A percentile compares a stretch with the other conserved stretches of the same genome.
Evolutionary conservation across 1,140 invertebrate species (phyloP).

Genomic region (Colletes latitarsis): DNA sequence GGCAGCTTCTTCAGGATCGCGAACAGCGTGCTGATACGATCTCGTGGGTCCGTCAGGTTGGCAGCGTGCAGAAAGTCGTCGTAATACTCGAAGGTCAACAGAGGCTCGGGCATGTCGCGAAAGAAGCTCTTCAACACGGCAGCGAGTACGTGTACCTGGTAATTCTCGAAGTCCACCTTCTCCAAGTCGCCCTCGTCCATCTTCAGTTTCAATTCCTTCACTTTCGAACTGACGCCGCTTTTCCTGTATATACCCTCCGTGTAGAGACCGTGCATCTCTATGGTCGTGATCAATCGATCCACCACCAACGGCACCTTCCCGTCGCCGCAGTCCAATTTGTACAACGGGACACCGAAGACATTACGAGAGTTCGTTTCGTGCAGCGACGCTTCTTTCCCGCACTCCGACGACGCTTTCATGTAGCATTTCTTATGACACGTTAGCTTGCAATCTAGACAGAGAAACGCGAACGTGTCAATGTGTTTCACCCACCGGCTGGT

Average conservation of each 20-base stretch:
- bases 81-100: constrained; percentile 96
- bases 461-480: background rate
- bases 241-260: constrained; percentile 97
- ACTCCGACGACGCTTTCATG: constrained; percentile 84
- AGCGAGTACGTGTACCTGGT: constrained; percentile 94
- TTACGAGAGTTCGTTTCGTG: constrained; percentile 82
- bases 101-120: constrained; percentile 95
- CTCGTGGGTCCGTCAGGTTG: constrained; percentile 90
- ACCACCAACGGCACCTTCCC: constrained; percentile 92
- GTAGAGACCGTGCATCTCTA: constrained; percentile 95
- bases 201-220: constrained; percentile 87
- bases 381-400: constrained; percentile 82
- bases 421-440: constrained; percentile 98
- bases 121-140: constrained; percentile 96
- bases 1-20: constrained; percentile 94
- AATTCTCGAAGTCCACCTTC: constrained; percentile 86
- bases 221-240: constrained; percentile 92
- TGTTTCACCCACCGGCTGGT: too few species aligned
- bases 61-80: constrained; percentile 95
- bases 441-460: constrained; percentile 92
- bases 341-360: constrained; percentile 90
- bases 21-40: constrained; percentile 92
- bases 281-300: constrained; percentile 92
- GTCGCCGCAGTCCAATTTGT: constrained; percentile 88
- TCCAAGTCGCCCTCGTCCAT: constrained; percentile 89